Evolutionary conservation across 2,797 vertebrate species (phyloP), one percentile per base, ranked within the genome.

Genomic region (Luscinia luscinia): DNA sequence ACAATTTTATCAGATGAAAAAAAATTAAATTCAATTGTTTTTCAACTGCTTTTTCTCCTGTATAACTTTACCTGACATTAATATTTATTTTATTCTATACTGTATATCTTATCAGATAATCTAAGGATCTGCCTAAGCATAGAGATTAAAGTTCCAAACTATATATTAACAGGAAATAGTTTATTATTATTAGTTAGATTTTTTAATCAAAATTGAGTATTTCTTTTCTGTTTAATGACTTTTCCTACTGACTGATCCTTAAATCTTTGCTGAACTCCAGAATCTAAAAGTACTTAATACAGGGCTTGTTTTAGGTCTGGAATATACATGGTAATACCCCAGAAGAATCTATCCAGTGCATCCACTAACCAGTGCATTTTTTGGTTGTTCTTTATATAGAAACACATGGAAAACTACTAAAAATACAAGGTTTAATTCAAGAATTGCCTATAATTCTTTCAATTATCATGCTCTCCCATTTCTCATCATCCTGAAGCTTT

Each of bases 401-500:
- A 80, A 87, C 48, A 66, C 9, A 18, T 2, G 67, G 82, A 96
- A 88, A 80, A 43, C 24, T 63, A 92, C 28, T 85, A 92, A 94
- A 92, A 94, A 61, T 12, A 58, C 36, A 87, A 93, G 43, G 94
- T 86, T 90, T 96, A 74, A 93, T 96, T 93, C 87, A 94, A 94
- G 87, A 59, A 73, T 88, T 54, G 18, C 43, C 79, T 88, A 32
- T 79, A 89, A 92, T 92, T 93, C 89, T 95, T 95, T 91, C 19
- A 49, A 11, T 86, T 88, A 88, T 95, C 82, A 89, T 66, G 91
- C 45, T 90, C 94, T 57, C 62, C 54, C 27, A 77, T 66, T 95
- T 94, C 61, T 94, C 92, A 94, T 97, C 62, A 96, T 96, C 83
- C 81, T 63, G 51, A 95, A 97, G 54, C 64, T 91, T 96, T 95